Evolutionary conservation across 2,797 vertebrate species (phyloP).

Genomic region (Enteromius argenteus): DNA sequence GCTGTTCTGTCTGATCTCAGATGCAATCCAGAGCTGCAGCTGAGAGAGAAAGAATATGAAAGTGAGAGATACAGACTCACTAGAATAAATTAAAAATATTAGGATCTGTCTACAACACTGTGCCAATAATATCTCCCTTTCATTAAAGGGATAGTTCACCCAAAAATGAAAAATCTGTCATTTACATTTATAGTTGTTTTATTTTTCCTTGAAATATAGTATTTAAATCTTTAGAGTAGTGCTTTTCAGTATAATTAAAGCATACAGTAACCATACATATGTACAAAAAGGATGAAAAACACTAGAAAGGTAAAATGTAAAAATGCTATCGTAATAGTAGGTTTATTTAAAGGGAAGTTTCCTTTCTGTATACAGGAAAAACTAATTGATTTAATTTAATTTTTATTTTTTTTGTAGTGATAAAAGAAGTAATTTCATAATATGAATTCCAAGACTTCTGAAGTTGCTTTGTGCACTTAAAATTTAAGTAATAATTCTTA

Average conservation of each 20-base stretch:
- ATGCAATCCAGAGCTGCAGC: conserved; percentile 45
- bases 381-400: background rate
- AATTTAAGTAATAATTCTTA: background rate
- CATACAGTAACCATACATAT: background rate
- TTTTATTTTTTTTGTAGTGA: background rate
- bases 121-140: background rate
- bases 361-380: background rate
- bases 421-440: background rate
- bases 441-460: background rate
- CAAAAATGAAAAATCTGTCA: background rate
- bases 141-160: background rate
- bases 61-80: background rate
- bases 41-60: conserved; percentile 24
- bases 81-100: background rate
- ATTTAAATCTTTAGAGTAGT: background rate
- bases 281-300: background rate
- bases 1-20: conserved; percentile 60
- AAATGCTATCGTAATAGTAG: background rate
- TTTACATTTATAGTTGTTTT: background rate
- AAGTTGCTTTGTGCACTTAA: background rate
- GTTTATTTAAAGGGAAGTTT: background rate
- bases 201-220: background rate
- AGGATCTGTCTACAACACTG: background rate
- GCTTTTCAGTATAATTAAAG: background rate
- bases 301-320: background rate